Conservation (phyloP, 2,888 invertebrate genomes). For the Drosophila siamana region DNA sequence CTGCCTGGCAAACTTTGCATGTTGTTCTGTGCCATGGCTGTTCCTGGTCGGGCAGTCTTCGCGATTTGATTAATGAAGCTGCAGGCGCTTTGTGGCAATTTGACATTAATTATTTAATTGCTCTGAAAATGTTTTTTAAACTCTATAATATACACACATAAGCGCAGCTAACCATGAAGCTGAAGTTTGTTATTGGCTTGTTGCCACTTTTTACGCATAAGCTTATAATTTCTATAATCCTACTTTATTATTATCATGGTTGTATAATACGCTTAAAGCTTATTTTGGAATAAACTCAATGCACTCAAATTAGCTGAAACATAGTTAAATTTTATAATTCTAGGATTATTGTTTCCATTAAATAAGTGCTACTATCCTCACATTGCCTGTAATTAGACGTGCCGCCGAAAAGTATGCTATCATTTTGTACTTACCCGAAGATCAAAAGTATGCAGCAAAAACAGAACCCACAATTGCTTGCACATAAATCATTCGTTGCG, state of each 20-base stretch:
- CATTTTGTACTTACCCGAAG: neutral
- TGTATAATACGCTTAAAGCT: neutral
- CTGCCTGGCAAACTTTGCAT: constrained; percentile 46
- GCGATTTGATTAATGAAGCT: constrained; percentile 60
- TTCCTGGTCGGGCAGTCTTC: neutral
- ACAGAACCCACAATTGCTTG: constrained; percentile 30
- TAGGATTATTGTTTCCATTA: too few species aligned
- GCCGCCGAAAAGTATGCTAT: constrained; percentile 41
- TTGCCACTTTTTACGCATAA: neutral
- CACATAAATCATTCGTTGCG: constrained; percentile 10
- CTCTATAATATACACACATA: neutral
- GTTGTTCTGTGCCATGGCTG: constrained; percentile 10
- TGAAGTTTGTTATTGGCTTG: neutral
- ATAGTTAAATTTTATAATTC: neutral
- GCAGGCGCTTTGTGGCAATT: constrained; percentile 41
- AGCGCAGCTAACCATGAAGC: constrained; percentile 3
- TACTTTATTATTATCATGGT: neutral
- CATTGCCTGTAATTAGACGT: neutral
- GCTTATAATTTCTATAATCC: neutral
- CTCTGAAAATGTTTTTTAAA: constrained; percentile 24
- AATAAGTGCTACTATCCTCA: neutral
- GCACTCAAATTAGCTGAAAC: neutral
- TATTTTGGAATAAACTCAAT: neutral
- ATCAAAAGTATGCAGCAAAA: constrained; percentile 41
- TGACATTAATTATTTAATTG: constrained; percentile 58